phyloP scores from a whole-genome alignment of 2,113 vertebrate genomes.

The Tricholaema leucomelas region DNA sequence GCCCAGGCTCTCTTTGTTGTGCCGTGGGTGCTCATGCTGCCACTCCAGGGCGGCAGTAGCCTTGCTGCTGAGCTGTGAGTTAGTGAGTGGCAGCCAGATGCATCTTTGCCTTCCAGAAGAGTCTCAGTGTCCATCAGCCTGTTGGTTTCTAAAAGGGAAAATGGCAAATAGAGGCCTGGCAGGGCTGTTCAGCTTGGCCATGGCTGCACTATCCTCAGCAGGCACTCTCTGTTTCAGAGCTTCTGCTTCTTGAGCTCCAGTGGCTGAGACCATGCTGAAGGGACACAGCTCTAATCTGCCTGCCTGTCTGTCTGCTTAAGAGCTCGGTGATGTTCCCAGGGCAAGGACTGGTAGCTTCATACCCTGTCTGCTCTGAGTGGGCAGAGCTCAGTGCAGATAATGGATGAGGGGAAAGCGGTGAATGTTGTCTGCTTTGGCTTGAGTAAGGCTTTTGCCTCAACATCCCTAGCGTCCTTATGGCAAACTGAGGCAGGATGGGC shows the following conservation, averaged over 20 bases:
- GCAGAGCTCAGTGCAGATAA: not conserved
- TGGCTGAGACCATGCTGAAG: not conserved
- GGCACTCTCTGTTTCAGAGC: not conserved
- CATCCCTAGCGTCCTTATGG: not conserved
- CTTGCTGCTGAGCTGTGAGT: not conserved
- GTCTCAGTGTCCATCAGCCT: not conserved
- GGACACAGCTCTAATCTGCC: not conserved
- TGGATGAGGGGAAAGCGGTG: not conserved
- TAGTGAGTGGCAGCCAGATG: not conserved
- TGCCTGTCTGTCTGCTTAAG: not conserved
- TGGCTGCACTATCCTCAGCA: not conserved
- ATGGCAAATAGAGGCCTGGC: not conserved
- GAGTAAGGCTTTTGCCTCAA: not conserved
- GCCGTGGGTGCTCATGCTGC: not conserved
- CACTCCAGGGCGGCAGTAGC: not conserved
- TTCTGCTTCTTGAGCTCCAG: not conserved
- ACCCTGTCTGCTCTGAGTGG: rapidly evolving
- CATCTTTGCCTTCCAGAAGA: not conserved
- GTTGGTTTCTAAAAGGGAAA: not conserved
- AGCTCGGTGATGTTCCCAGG: not conserved
- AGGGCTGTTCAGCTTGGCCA: not conserved
- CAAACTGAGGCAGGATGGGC: not conserved
- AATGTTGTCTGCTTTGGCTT: not conserved
- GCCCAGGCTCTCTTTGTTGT: not conserved
- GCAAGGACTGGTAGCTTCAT: not conserved